These are phyloP conservation scores for Drosophila helvetica DNA, from an alignment of 2,888 invertebrate genomes.

Conservation along the genomic window DNA sequence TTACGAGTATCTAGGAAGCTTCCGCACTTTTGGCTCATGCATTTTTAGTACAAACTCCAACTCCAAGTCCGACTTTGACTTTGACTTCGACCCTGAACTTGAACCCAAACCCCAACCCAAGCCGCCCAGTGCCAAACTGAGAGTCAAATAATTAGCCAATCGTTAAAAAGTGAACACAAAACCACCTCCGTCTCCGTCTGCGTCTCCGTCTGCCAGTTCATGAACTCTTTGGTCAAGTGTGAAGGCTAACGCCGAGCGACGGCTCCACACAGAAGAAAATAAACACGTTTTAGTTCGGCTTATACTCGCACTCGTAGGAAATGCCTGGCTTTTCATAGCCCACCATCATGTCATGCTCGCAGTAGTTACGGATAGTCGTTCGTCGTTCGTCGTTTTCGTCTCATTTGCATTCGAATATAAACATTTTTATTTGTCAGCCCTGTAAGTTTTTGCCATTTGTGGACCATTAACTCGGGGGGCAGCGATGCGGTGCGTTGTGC, in stretches of 20 bases:
- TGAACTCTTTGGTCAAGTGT: constrained; percentile 73
- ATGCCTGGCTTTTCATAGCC: constrained; percentile 36
- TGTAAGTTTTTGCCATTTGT: not conserved
- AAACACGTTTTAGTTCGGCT: constrained; percentile 42
- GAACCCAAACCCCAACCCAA: constrained; percentile 44
- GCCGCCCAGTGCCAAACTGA: constrained; percentile 1
- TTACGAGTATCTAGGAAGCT: constrained; percentile 46
- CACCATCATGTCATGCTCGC: constrained; percentile 1
- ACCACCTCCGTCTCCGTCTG: not conserved
- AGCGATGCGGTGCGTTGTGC: not conserved
- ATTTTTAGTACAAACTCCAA: constrained; percentile 33
- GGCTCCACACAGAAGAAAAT: constrained; percentile 35
- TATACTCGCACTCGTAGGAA: constrained; percentile 23
- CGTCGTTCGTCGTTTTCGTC: constrained; percentile 35
- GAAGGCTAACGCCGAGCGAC: constrained; percentile 58
- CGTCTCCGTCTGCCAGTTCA: constrained; percentile 47
- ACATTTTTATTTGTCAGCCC: constrained; percentile 35
- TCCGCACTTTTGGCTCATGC: constrained; percentile 51
- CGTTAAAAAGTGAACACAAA: constrained; percentile 58
- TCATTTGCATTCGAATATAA: constrained; percentile 50
- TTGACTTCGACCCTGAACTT: constrained; percentile 66
- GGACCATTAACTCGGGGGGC: not conserved
- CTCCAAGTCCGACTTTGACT: constrained; percentile 12
- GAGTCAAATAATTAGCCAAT: constrained; percentile 39
- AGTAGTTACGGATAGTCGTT: constrained; percentile 17